These are phyloP conservation scores for Sesamia inferens DNA, from an alignment of 2,888 invertebrate species.

Conservation along the genomic window DNA sequence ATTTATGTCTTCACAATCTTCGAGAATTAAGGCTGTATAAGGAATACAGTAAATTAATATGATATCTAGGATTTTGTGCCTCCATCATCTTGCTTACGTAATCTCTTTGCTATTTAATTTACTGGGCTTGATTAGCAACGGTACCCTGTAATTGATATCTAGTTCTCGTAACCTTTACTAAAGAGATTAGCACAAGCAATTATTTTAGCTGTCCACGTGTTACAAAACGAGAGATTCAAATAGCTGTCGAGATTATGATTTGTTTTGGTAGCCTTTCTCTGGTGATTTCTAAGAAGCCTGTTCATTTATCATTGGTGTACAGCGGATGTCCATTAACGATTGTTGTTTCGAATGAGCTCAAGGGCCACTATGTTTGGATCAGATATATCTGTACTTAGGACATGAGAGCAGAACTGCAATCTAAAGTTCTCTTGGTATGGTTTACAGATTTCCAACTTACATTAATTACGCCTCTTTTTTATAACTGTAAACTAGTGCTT, in stretches of 20 bases:
- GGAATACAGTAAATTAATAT: conserved; percentile 30
- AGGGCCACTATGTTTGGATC: conserved; percentile 68
- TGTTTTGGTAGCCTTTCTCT: conserved; percentile 61
- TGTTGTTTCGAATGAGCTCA: conserved; percentile 77
- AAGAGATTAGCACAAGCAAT: conserved; percentile 16
- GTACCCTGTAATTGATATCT: conserved; percentile 14
- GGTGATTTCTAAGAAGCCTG: conserved; percentile 71
- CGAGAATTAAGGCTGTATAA: conserved; percentile 5
- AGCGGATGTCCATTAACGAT: conserved; percentile 78
- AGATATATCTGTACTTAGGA: conserved; percentile 60
- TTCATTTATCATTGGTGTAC: conserved; percentile 66
- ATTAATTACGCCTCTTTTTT: conserved; percentile 7
- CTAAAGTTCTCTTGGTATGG: conserved; percentile 28
- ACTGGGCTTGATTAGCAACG: conserved; percentile 7
- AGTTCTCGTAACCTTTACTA: conserved; percentile 1
- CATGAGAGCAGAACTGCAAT: conserved; percentile 36
- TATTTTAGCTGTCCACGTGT: conserved; percentile 31
- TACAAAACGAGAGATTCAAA: conserved; percentile 40
- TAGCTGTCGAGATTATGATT: conserved; percentile 48
- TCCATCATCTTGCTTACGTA: conserved; percentile 28
- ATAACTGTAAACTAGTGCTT: no score
- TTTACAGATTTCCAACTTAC: conserved; percentile 13
- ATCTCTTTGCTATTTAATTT: conserved; percentile 28
- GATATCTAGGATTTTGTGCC: conserved; percentile 27
- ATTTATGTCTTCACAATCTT: conserved; percentile 13